Conservation (phyloP, 2,888 invertebrate genomes). For the Drymonia ruficornis region DNA sequence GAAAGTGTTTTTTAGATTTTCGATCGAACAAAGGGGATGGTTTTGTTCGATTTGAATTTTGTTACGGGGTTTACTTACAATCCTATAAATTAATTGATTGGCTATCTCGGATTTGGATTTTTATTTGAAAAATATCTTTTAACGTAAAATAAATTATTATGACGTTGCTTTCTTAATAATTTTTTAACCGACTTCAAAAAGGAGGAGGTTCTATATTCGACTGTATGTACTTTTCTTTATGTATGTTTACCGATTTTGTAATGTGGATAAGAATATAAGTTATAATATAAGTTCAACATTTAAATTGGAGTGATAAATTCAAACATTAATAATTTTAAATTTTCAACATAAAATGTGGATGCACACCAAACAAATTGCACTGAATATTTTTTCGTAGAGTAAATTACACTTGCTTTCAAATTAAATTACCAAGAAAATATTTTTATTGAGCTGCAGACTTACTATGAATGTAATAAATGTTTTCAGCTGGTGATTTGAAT, state of each 20-base stretch:
- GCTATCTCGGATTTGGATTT: conserved; percentile 15
- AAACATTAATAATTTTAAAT: conserved; percentile 5
- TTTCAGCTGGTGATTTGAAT: background rate
- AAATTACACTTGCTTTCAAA: conserved; percentile 19
- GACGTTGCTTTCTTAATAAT: too few relatives aligned
- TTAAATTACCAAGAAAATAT: conserved; percentile 6
- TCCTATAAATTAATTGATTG: conserved; percentile 48
- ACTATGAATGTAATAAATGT: background rate
- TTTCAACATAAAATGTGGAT: conserved; percentile 6
- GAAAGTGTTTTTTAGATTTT: conserved; percentile 78
- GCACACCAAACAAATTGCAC: conserved; percentile 16
- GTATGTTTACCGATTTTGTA: too few relatives aligned
- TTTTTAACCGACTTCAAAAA: too few relatives aligned
- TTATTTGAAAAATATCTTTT: background rate
- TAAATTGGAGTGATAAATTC: too few relatives aligned
- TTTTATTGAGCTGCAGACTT: background rate
- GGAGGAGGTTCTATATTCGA: too few relatives aligned
- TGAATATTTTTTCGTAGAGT: conserved; percentile 14
- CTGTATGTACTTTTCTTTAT: too few relatives aligned
- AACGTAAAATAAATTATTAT: too few relatives aligned
- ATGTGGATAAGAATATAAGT: too few relatives aligned
- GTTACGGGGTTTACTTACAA: conserved; percentile 40
- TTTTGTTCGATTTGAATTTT: conserved; percentile 45
- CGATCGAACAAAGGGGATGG: conserved; percentile 58
- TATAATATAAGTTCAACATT: too few relatives aligned